Evolutionary conservation across 2,888 invertebrate species (phyloP).

Genomic region (Neoitamus cyanurus): DNA sequence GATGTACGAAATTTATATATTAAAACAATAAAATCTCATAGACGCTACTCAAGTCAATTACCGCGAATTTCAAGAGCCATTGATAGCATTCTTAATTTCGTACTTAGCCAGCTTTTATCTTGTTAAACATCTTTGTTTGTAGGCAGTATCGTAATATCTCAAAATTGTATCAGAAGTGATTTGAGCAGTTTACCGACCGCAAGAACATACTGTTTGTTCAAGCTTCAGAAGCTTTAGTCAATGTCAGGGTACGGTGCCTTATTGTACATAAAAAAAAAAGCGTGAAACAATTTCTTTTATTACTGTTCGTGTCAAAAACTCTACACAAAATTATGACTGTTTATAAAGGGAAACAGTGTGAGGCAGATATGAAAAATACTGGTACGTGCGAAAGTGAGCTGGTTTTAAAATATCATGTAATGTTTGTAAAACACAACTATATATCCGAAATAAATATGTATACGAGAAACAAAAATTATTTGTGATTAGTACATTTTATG

Average conservation of each 20-base stretch:
- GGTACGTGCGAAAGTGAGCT: background rate
- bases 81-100: background rate
- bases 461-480: too few relatives aligned
- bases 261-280: background rate
- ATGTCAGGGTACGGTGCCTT: background rate
- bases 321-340: background rate
- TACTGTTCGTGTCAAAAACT: background rate
- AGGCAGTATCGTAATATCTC: background rate
- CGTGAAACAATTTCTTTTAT: background rate
- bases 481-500: too few relatives aligned
- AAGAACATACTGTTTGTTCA: background rate
- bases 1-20: background rate
- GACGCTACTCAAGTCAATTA: background rate
- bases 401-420: background rate
- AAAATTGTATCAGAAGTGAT: background rate
- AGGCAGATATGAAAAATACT: background rate
- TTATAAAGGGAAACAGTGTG: background rate
- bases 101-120: background rate
- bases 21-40: background rate
- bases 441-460: too few relatives aligned
- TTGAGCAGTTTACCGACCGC: background rate
- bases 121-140: background rate
- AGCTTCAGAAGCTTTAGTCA: background rate
- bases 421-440: too few relatives aligned
- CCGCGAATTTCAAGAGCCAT: background rate